Evolutionary conservation across 2,888 invertebrate species (phyloP), one percentile per base, ranked within the genome.

Genomic region (Leuctra nigra): DNA sequence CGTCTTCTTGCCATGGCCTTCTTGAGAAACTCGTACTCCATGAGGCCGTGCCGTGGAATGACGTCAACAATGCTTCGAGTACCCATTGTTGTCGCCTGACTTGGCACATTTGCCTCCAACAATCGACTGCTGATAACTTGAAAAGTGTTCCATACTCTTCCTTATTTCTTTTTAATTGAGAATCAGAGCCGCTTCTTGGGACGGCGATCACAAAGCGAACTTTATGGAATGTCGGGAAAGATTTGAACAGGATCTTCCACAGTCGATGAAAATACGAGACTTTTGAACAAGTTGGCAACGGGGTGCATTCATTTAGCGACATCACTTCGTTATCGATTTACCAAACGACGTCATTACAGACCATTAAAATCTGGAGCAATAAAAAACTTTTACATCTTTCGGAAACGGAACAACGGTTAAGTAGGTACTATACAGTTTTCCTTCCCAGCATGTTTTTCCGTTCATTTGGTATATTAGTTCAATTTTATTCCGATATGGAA

Each of bases 31-130:
- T n/a, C n/a, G n/a, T n/a, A n/a, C n/a, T n/a, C n/a, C n/a, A n/a
- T n/a, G n/a, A n/a, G n/a, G n/a, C n/a, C n/a, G n/a, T 9, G 6
- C 6, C 33, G 33, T 33, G 33, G 11, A 6, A 38, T n/a, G 14
- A 38, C 38, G 38, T n/a, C 38, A 38, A 38, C 38, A 38, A 16
- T 41, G 18, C 16, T 6, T 41, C 41, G 20, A 41, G 29, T 41
- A 16, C 18, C n/a, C 20, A 16, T 41, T 16, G 41, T 56, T 56
- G 56, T 56, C 41, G 50, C 33, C 50, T 50, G 56, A 56, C 56
- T 35, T 38, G 35, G 56, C 56, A 48, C 50, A 56, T 56, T 56
- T 56, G 24, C 48, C 23, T 22, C 35, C 47, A 46, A 46, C 22
- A 46, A 22, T 22, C 47, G 23, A n/a, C 47, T 22, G 23, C 47